Evolutionary conservation across 2,888 invertebrate species (phyloP).

Genomic region (Cheilosia scutellata): DNA sequence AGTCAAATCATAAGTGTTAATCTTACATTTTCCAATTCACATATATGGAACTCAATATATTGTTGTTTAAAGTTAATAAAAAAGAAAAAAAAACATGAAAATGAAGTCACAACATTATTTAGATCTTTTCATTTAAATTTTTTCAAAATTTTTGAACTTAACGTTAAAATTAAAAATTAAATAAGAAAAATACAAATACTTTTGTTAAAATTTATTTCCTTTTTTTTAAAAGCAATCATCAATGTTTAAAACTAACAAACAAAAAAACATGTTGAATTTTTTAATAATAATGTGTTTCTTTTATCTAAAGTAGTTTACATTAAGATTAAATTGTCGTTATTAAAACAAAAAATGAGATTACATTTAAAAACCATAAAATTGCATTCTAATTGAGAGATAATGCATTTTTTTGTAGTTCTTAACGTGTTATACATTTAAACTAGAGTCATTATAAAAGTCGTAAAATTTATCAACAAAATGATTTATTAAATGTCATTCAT

Average conservation of each 20-base stretch:
- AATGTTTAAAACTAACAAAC: constrained; percentile 41
- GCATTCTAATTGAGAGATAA: constrained; percentile 59
- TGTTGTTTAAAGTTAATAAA: constrained; percentile 67
- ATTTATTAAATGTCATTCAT: constrained; percentile 74
- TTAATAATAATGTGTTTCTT: constrained; percentile 61
- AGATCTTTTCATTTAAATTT: constrained; percentile 28
- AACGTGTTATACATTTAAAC: constrained; percentile 72
- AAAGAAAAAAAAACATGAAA: constrained; percentile 5
- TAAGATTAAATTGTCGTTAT: constrained; percentile 67
- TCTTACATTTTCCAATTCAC: constrained; percentile 49
- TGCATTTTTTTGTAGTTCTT: constrained; percentile 71
- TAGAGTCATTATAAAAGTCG: constrained; percentile 71
- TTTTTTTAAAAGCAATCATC: constrained; percentile 57
- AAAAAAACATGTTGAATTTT: constrained; percentile 46
- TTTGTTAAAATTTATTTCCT: constrained; percentile 28
- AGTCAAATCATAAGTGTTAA: constrained; percentile 65
- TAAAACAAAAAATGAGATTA: constrained; percentile 13
- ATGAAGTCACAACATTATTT: constrained; percentile 23
- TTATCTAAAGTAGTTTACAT: constrained; percentile 66
- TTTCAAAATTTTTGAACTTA: constrained; percentile 13
- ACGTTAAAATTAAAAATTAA: constrained; percentile 21
- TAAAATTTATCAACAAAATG: constrained; percentile 68
- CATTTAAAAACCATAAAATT: constrained; percentile 22
- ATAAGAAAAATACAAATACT: constrained; percentile 14
- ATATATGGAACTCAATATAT: constrained; percentile 67